phyloP scores from a whole-genome alignment of 2,113 vertebrate genomes.

The Oncorhynchus mykiss region DNA sequence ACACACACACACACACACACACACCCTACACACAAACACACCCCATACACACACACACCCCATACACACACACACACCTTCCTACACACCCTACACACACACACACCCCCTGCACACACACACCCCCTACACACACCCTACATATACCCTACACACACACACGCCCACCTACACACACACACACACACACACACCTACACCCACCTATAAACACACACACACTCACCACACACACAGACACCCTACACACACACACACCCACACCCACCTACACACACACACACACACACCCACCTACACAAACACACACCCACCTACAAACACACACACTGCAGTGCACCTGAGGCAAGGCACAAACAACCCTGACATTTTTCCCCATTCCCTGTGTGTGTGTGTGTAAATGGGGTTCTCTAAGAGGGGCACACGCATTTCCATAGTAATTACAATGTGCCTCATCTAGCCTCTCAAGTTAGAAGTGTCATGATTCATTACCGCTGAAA shows the following conservation, averaged over 20 bases:
- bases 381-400: conserved; percentile 18
- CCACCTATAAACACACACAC: conserved; percentile 18
- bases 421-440: conserved; percentile 76
- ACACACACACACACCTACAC: conserved; percentile 10
- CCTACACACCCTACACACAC: background rate
- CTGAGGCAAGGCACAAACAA: conserved; percentile 24
- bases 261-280: background rate
- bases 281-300: no score
- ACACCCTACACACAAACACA: conserved; percentile 8
- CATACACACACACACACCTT: no score
- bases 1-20: conserved; percentile 6
- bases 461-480: conserved; percentile 72
- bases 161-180: conserved; percentile 5
- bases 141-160: conserved; percentile 10
- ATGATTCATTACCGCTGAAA: conserved; percentile 71
- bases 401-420: conserved; percentile 63
- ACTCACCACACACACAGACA: conserved; percentile 10
- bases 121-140: conserved; percentile 16
- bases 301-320: no score
- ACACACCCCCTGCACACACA: background rate
- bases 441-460: conserved; percentile 71
- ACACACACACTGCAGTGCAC: conserved; percentile 23
- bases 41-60: background rate
- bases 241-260: background rate
- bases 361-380: conserved; percentile 46